Conservation (phyloP, 2,797 vertebrate genomes). For the Pantherophis vulpinus region DNA sequence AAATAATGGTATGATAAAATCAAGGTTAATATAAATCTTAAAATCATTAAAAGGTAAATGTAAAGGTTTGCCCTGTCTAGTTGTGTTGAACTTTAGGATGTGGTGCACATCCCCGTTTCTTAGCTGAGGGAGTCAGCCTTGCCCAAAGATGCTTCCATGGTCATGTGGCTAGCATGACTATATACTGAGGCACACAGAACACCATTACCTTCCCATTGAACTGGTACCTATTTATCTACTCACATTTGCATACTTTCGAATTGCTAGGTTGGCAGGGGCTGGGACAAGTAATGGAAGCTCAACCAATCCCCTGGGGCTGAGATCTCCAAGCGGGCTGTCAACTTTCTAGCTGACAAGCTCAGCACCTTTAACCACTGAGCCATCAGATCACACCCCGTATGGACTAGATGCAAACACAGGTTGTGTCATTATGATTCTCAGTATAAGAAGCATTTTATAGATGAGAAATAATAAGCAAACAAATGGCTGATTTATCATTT, state of each 20-base stretch:
- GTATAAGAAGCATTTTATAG: too few relatives aligned
- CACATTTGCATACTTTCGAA: background rate
- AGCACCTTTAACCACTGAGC: background rate
- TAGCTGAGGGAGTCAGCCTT: background rate
- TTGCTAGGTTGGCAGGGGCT: background rate
- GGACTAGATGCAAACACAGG: background rate
- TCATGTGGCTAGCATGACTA: background rate
- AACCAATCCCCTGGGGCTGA: background rate
- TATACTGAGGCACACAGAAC: background rate
- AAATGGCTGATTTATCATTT: too few relatives aligned
- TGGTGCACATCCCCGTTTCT: background rate
- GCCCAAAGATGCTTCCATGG: background rate
- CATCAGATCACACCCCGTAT: background rate
- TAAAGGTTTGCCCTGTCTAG: background rate
- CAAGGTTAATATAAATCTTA: background rate
- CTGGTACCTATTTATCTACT: background rate
- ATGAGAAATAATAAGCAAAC: too few relatives aligned
- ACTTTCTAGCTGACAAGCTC: background rate
- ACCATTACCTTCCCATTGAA: background rate
- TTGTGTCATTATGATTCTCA: too few relatives aligned
- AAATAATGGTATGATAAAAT: background rate
- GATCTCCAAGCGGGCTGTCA: background rate
- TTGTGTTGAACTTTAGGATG: background rate
- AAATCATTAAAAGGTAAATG: background rate
- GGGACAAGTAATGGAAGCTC: background rate